Percentiles rank a stretch among this genome's conserved stretches.
Evolutionary conservation across 2,797 vertebrate species (phyloP).

Genomic region (Dipus sagitta): DNA sequence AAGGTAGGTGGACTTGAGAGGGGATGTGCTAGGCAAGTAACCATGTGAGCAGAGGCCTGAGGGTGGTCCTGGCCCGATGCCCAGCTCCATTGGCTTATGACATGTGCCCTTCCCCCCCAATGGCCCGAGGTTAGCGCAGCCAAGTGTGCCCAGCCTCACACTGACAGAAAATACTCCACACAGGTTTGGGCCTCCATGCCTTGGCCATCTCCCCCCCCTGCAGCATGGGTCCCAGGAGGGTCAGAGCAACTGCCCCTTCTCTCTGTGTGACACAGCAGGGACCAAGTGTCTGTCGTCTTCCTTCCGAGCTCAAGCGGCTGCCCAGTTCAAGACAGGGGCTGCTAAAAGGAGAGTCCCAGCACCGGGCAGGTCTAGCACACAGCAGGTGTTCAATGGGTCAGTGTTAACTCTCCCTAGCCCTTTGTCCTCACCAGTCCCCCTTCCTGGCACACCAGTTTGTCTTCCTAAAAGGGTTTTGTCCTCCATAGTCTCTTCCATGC

Average conservation of each 20-base stretch:
- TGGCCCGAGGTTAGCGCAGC: background rate
- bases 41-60: fast-evolving
- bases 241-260: background rate
- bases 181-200: background rate
- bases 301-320: background rate
- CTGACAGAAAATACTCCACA: fast-evolving
- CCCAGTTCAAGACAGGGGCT: no score
- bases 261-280: background rate
- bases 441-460: background rate
- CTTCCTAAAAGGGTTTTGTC: background rate
- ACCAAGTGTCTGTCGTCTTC: background rate
- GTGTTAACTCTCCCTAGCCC: background rate
- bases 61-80: no score
- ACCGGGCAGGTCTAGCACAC: background rate
- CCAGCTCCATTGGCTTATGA: background rate
- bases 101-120: fast-evolving
- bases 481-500: background rate
- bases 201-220: fast-evolving
- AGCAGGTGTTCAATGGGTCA: background rate
- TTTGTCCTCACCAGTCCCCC: background rate
- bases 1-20: fast-evolving
- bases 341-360: no score
- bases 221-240: background rate
- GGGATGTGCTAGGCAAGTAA: background rate
- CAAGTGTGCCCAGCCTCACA: background rate